phyloP scores from a whole-genome alignment of 2,888 invertebrate species.

The Acronicta aceris region DNA sequence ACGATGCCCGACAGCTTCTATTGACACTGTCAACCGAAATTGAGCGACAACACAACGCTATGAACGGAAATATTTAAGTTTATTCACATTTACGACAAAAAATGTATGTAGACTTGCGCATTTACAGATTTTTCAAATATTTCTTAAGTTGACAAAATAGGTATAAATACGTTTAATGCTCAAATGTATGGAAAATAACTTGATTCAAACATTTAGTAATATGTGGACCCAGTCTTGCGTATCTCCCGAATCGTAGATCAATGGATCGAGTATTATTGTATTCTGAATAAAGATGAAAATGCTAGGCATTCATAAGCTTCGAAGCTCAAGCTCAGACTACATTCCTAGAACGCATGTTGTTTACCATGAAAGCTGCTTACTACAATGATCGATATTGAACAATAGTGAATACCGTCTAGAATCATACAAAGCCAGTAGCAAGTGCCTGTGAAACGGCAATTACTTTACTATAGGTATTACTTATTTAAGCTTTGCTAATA shows the following conservation, averaged over 20 bases:
- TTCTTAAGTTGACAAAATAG: too few species aligned
- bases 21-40: constrained; percentile 54
- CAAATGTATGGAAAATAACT: not conserved
- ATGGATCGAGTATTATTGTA: constrained; percentile 27
- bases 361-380: constrained; percentile 39
- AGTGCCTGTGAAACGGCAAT: constrained; percentile 1
- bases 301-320: constrained; percentile 42
- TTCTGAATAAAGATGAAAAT: constrained; percentile 32
- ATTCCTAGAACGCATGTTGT: constrained; percentile 44
- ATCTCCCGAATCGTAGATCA: constrained; percentile 23
- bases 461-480: not conserved
- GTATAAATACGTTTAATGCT: not conserved
- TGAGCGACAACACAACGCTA: constrained; percentile 25
- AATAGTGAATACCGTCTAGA: constrained; percentile 34
- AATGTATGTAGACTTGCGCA: too few species aligned
- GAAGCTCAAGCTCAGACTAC: constrained; percentile 39
- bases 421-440: constrained; percentile 17
- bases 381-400: constrained; percentile 45
- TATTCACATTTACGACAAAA: not conserved
- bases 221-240: not conserved
- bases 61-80: constrained; percentile 18
- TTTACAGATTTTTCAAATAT: too few species aligned
- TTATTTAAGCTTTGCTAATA: too few species aligned
- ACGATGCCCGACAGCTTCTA: constrained; percentile 58
- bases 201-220: not conserved